Percentiles rank a stretch among this genome's conserved stretches.
phyloP scores from a whole-genome alignment of 2,888 invertebrate species.

The Scaptomyza polygonia region DNA sequence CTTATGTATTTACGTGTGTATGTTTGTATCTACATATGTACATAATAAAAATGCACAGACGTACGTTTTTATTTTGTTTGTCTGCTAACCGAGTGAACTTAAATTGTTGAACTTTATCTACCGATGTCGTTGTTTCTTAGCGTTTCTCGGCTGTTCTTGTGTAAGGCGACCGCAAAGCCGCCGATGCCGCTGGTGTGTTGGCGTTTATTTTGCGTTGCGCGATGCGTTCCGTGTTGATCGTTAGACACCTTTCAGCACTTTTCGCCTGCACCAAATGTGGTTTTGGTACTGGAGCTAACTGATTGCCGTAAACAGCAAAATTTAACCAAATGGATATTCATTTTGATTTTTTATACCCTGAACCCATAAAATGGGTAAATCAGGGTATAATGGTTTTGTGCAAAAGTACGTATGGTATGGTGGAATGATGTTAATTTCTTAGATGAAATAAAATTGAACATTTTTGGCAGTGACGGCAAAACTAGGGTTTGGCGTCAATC shows the following conservation, averaged over 20 bases:
- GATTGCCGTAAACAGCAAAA: conserved; percentile 32
- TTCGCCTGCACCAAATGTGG: conserved; percentile 21
- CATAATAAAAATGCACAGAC: not conserved
- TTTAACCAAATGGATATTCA: conserved; percentile 28
- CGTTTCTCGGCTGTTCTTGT: conserved; percentile 48
- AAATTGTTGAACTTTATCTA: conserved; percentile 63
- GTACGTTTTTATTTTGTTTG: conserved; percentile 12
- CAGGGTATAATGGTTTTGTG: too few relatives aligned
- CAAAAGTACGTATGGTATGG: too few relatives aligned
- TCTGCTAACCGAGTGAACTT: conserved; percentile 75
- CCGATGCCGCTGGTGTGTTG: conserved; percentile 40
- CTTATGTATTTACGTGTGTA: conserved; percentile 10
- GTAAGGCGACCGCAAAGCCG: conserved; percentile 42
- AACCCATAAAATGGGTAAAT: conserved; percentile 15
- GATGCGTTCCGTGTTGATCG: conserved; percentile 19
- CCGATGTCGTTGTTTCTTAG: conserved; percentile 36
- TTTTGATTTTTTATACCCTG: conserved; percentile 46
- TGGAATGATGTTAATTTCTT: too few relatives aligned
- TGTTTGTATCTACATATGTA: conserved; percentile 12
- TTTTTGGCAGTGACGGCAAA: too few relatives aligned
- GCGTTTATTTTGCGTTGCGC: conserved; percentile 1
- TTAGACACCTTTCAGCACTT: conserved; percentile 48
- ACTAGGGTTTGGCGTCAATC: too few relatives aligned
- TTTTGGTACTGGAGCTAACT: conserved; percentile 8
- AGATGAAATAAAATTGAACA: too few relatives aligned